A percentile compares a stretch with the other conserved stretches of the same genome.
Evolutionary conservation across 2,888 invertebrate genomes (phyloP).

Genomic region (Agonum fuliginosum): DNA sequence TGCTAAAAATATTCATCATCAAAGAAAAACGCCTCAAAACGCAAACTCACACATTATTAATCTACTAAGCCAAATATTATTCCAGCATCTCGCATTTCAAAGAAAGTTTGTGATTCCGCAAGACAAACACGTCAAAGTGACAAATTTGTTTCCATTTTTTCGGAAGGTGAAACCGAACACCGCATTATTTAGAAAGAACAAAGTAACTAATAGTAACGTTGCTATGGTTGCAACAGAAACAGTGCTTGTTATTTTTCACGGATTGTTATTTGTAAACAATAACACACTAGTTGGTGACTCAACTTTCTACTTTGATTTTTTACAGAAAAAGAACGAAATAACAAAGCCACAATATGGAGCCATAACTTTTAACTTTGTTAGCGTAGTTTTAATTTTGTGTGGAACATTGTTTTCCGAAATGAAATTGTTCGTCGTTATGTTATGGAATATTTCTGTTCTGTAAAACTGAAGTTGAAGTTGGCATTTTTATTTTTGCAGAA

Average conservation of each 20-base stretch:
- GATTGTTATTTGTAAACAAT: slow-evolving; percentile 7
- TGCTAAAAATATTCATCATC: too few relatives aligned
- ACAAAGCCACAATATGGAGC: too few relatives aligned
- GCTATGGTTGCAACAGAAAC: neutral
- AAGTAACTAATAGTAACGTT: slow-evolving; percentile 1
- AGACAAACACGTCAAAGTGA: slow-evolving; percentile 20
- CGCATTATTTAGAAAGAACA: slow-evolving; percentile 8
- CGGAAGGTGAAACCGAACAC: neutral
- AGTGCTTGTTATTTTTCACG: neutral
- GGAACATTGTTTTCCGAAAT: too few relatives aligned
- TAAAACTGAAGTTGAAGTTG: too few relatives aligned
- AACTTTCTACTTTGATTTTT: neutral
- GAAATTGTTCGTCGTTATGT: too few relatives aligned
- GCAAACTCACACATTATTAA: too few relatives aligned
- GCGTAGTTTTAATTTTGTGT: too few relatives aligned
- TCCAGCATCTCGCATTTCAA: neutral
- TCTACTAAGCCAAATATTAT: slow-evolving; percentile 10
- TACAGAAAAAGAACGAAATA: neutral
- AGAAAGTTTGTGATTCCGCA: slow-evolving; percentile 2
- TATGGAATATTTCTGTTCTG: too few relatives aligned
- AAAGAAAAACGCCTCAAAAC: too few relatives aligned
- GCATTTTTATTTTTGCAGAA: too few relatives aligned
- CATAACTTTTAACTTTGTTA: too few relatives aligned
- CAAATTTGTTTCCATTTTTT: neutral
- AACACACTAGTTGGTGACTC: neutral